Evolutionary conservation across 2,888 invertebrate genomes (phyloP).

Genomic region (Silvanus unidentatus): DNA sequence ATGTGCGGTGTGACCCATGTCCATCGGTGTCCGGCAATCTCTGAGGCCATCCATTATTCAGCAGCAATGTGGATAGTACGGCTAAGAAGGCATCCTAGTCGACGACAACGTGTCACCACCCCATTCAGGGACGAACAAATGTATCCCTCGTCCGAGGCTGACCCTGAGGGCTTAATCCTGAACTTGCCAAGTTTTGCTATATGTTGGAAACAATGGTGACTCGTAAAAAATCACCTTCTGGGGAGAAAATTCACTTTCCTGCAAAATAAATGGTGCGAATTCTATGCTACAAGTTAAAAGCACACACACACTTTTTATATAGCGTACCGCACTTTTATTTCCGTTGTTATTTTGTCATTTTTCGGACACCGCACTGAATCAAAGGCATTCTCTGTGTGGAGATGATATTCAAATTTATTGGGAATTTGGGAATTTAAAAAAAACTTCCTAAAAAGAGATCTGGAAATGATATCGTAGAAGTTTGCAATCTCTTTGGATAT

Average conservation of each 20-base stretch:
- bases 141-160: slow-evolving; percentile 41
- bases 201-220: slow-evolving; percentile 26
- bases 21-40: slow-evolving; percentile 40
- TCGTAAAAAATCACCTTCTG: slow-evolving; percentile 23
- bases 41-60: slow-evolving; percentile 44
- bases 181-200: slow-evolving; percentile 20
- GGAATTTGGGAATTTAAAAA: too few relatives aligned
- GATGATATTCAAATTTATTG: too few relatives aligned
- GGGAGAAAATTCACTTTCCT: slow-evolving; percentile 20
- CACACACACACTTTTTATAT: too few relatives aligned
- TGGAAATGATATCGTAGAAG: not conserved
- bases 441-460: too few relatives aligned
- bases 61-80: slow-evolving; percentile 35
- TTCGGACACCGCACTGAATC: too few relatives aligned
- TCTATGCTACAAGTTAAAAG: too few relatives aligned
- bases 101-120: slow-evolving; percentile 38
- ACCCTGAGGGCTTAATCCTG: slow-evolving; percentile 34
- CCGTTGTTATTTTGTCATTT: too few relatives aligned
- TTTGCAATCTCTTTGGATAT: slow-evolving; percentile 12
- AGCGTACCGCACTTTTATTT: too few relatives aligned
- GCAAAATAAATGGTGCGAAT: slow-evolving; percentile 18
- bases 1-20: slow-evolving; percentile 42
- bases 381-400: too few relatives aligned
- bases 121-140: slow-evolving; percentile 37
- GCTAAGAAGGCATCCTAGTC: slow-evolving; percentile 42